These are phyloP conservation scores for Orchestes rusci DNA, from an alignment of 2,888 invertebrate genomes.

Conservation along the genomic window DNA sequence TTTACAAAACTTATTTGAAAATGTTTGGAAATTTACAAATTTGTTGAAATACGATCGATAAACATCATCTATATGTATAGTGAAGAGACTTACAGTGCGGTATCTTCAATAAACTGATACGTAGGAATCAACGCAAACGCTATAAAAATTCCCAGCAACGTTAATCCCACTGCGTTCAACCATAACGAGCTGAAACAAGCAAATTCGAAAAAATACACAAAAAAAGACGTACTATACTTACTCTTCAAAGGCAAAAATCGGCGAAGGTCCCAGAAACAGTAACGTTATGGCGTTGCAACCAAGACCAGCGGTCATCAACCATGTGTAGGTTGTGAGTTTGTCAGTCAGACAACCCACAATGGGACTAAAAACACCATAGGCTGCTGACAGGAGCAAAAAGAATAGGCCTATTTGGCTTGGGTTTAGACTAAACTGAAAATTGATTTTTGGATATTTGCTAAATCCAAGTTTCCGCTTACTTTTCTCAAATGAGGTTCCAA, in stretches of 20 bases:
- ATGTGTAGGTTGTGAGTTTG: slow-evolving; percentile 56
- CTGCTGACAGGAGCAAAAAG: slow-evolving; percentile 61
- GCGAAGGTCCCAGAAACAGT: slow-evolving; percentile 61
- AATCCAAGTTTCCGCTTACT: slow-evolving; percentile 8
- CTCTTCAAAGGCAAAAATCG: slow-evolving; percentile 51
- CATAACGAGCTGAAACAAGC: slow-evolving; percentile 50
- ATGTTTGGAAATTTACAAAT: too few relatives aligned
- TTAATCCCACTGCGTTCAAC: slow-evolving; percentile 48
- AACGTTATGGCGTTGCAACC: slow-evolving; percentile 54
- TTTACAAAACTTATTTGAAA: too few relatives aligned
- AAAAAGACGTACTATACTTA: slow-evolving; percentile 38
- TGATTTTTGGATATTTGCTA: not conserved
- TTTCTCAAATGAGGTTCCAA: slow-evolving; percentile 63
- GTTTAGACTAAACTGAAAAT: slow-evolving; percentile 53
- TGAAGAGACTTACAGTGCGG: slow-evolving; percentile 66
- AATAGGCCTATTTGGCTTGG: slow-evolving; percentile 62
- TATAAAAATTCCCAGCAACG: slow-evolving; percentile 42
- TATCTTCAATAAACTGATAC: slow-evolving; percentile 63
- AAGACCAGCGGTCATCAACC: slow-evolving; percentile 63
- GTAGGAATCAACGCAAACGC: slow-evolving; percentile 65
- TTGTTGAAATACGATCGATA: too few relatives aligned
- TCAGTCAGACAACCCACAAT: slow-evolving; percentile 67
- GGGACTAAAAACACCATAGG: slow-evolving; percentile 65
- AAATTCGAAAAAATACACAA: not conserved
- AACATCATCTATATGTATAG: too few relatives aligned